Percentiles rank a stretch among this genome's conserved stretches.
phyloP scores from a whole-genome alignment of 2,113 vertebrate species.

The Datnioides undecimradiatus region DNA sequence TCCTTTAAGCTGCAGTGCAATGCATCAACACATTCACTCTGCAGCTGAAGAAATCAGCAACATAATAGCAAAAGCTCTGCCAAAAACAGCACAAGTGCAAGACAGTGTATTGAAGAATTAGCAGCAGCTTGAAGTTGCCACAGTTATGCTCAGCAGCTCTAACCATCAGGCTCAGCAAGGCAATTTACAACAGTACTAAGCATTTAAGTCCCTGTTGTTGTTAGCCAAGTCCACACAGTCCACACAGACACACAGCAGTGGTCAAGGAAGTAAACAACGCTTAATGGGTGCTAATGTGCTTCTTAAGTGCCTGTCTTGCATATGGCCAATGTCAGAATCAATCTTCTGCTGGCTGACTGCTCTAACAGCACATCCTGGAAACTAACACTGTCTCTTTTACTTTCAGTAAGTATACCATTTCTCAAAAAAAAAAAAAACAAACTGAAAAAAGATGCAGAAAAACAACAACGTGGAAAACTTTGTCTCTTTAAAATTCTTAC shows the following conservation, averaged over 20 bases:
- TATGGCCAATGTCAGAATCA: constrained; percentile 72
- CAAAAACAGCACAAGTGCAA: constrained; percentile 6
- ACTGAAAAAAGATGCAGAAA: constrained; percentile 1
- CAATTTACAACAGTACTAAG: constrained; percentile 73
- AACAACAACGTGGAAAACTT: neutral
- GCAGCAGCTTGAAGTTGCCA: constrained; percentile 40
- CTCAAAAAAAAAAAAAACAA: constrained; percentile 3
- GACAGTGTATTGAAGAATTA: constrained; percentile 34
- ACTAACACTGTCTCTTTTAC: constrained; percentile 5
- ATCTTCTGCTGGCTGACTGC: constrained; percentile 68
- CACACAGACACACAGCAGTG: constrained; percentile 43
- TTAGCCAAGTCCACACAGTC: constrained; percentile 64
- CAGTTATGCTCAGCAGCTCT: constrained; percentile 67
- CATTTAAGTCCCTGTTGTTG: constrained; percentile 69
- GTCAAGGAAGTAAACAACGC: constrained; percentile 75
- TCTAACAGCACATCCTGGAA: constrained; percentile 58
- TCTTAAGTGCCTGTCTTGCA: constrained; percentile 76
- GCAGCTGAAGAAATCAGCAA: constrained; percentile 18
- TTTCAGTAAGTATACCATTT: neutral
- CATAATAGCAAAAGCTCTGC: constrained; percentile 1
- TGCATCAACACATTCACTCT: constrained; percentile 10
- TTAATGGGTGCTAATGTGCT: constrained; percentile 81
- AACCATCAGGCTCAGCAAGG: constrained; percentile 67
- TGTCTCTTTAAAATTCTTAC: constrained; percentile 18
- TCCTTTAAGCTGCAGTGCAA: neutral